Percentiles rank a stretch among this genome's conserved stretches.
Evolutionary conservation across 2,888 invertebrate genomes (phyloP).

Genomic region (Cotesia congregata): DNA sequence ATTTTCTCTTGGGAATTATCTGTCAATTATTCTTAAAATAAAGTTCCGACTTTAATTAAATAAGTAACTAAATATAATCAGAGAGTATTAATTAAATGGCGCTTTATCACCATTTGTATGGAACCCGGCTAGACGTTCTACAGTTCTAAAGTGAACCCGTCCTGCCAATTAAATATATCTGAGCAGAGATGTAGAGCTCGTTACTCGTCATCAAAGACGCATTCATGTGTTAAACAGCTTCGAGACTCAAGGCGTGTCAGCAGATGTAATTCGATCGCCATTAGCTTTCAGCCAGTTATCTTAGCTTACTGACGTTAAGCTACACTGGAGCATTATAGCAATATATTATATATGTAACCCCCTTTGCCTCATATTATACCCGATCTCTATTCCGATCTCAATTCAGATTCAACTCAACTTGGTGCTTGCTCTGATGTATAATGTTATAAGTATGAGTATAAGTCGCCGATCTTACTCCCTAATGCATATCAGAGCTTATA

Average conservation of each 20-base stretch:
- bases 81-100: neutral
- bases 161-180: neutral
- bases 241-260: slow-evolving; percentile 3
- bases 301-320: neutral
- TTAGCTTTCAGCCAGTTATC: slow-evolving; percentile 32
- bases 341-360: neutral
- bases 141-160: neutral
- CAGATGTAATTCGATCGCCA: slow-evolving; percentile 47
- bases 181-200: neutral
- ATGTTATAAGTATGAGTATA: too few relatives aligned
- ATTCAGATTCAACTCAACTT: neutral
- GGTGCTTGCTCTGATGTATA: too few relatives aligned
- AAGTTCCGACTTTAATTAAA: neutral
- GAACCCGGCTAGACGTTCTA: neutral
- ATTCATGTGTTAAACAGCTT: slow-evolving; percentile 1
- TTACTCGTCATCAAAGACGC: slow-evolving; percentile 3
- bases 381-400: neutral
- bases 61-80: neutral
- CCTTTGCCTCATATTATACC: neutral
- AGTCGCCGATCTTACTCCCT: neutral
- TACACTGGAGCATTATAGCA: neutral
- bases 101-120: neutral
- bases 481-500: neutral
- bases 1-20: neutral
- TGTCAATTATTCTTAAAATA: neutral